These are phyloP conservation scores for Papilio elwesi DNA, from an alignment of 2,888 invertebrate genomes.

Conservation along the genomic window DNA sequence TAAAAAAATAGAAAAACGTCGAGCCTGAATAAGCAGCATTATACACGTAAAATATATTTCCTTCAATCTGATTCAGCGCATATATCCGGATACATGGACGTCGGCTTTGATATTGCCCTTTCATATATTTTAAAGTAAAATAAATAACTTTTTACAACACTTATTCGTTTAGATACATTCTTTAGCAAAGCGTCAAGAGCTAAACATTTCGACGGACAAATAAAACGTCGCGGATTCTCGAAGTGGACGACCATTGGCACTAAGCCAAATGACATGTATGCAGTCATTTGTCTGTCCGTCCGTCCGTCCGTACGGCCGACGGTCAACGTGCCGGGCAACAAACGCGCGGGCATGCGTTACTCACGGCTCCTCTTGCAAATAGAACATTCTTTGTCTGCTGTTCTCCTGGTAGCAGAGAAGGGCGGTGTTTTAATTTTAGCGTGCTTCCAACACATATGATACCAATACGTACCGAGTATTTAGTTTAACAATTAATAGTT, in stretches of 20 bases:
- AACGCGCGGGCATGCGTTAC: conserved; percentile 49
- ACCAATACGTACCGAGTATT: neutral
- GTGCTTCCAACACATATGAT: conserved; percentile 14
- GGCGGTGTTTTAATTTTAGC: conserved; percentile 31
- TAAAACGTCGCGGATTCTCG: conserved; percentile 28
- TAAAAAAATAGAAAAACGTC: no score
- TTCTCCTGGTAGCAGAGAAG: conserved; percentile 29
- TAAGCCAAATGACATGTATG: conserved; percentile 46
- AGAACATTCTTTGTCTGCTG: conserved; percentile 41
- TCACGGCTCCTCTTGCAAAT: conserved; percentile 44
- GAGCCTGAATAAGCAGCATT: neutral
- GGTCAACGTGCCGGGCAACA: conserved; percentile 52
- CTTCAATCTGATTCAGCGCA: neutral
- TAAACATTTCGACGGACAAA: conserved; percentile 36
- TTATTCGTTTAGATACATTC: conserved; percentile 20
- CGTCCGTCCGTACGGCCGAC: conserved; percentile 48
- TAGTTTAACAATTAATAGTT: no score
- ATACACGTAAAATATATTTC: conserved; percentile 1
- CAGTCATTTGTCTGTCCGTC: conserved; percentile 41
- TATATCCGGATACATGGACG: conserved; percentile 1
- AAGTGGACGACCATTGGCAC: conserved; percentile 41
- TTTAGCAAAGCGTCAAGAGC: conserved; percentile 18
- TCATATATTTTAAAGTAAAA: conserved; percentile 1
- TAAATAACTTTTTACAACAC: conserved; percentile 16
- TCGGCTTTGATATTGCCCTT: conserved; percentile 5